Evolutionary conservation across 2,113 vertebrate genomes (phyloP), one percentile per base, ranked within the genome.

Genomic region (Tachycineta bicolor): DNA sequence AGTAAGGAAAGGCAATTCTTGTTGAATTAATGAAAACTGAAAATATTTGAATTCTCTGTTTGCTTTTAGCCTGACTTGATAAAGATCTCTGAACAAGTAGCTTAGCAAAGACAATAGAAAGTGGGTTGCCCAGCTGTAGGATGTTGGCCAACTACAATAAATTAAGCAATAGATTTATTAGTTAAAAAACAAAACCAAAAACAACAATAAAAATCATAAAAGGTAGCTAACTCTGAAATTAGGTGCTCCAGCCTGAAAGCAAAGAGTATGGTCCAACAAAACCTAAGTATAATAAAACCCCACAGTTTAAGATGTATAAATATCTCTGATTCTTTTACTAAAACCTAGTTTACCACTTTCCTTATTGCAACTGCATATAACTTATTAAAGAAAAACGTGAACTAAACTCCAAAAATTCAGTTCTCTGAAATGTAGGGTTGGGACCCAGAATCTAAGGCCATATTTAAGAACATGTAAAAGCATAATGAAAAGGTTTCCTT

Each of bases 11-110:
- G 77, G 62, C 60, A 95, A 67, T 83, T 95, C 82, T 74, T 94
- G 43, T 69, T 83, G 81, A 95, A 95, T 95, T 92, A 97, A 97
- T 89, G 58, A 95, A 93, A 95, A 83, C n/a, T 78, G 78, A 59
- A 90, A 89, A 85, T 74, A 56, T 6, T 3, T 39, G 28, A 87
- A 70, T 81, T 76, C 70, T 76, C 47, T 49, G 17, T 63, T 43
- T 93, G 47, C 23, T 73, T 94, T 95, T 78, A 92, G 49, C 21
- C 52, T 89, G 34, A 47, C 26, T 91, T 5, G 2, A 11, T 90
- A 86, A 80, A 29, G 53, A 41, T 50, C 31, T 64, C 76, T 91
- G 83, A 88, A 83, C 5, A 83, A 59, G 39, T 53, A 75, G 62
- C n/a, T 75, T 65, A 58, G 23, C 44, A 63, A 81, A 67, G 33